Conservation (phyloP, 2,888 invertebrate genomes). For the Idaea dimidiata region DNA sequence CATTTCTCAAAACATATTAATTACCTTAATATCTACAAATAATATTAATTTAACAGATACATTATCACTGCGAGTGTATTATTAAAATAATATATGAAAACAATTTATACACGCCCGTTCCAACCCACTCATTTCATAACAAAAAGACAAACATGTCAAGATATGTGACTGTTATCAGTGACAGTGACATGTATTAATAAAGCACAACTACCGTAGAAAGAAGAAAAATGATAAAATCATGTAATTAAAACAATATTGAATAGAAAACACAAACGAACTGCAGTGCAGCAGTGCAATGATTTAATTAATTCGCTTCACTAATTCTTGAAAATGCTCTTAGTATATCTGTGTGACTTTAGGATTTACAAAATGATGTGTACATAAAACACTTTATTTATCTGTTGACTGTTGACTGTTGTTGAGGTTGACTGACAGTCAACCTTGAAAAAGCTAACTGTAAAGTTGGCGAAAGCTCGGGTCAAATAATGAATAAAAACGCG, state of each 20-base stretch:
- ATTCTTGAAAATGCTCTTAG: no score
- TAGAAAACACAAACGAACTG: not conserved
- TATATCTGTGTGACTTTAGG: no score
- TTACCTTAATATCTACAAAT: not conserved
- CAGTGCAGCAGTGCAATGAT: not conserved
- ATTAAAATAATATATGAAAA: not conserved
- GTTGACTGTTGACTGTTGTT: no score
- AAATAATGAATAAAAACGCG: no score
- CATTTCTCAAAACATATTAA: not conserved
- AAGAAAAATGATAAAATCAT: constrained; percentile 45
- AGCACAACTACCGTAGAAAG: constrained; percentile 61
- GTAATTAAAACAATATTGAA: constrained; percentile 66
- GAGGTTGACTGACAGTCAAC: no score
- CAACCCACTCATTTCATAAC: constrained; percentile 15
- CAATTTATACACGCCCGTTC: not conserved
- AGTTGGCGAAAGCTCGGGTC: no score
- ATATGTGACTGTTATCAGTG: constrained; percentile 66
- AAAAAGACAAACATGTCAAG: constrained; percentile 57
- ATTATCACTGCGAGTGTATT: not conserved
- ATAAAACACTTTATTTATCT: no score
- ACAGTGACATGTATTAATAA: constrained; percentile 77
- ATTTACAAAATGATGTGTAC: no score
- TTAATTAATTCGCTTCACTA: no score
- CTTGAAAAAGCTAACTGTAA: no score
- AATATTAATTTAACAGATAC: not conserved